phyloP scores from a whole-genome alignment of 2,113 vertebrate genomes.

The Octodon degus region DNA sequence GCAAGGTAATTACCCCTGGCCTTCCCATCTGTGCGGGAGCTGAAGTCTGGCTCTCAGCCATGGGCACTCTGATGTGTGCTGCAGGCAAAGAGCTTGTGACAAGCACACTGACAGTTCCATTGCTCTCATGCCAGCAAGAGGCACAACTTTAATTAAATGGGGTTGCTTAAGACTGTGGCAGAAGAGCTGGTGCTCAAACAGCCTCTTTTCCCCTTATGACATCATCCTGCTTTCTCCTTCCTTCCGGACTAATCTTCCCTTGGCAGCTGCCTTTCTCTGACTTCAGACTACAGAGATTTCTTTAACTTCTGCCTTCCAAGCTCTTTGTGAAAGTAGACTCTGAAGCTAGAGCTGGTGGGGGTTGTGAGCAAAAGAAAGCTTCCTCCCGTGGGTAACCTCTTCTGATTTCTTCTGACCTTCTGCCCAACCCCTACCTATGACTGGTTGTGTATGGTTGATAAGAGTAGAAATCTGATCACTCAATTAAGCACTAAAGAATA shows the following conservation, averaged over 20 bases:
- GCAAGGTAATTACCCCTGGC: constrained; percentile 76
- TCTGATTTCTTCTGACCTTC: constrained; percentile 11
- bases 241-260: constrained; percentile 11
- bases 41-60: constrained; percentile 71
- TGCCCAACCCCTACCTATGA: not conserved
- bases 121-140: constrained; percentile 75
- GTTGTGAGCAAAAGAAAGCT: constrained; percentile 13
- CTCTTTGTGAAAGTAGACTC: constrained; percentile 62
- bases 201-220: constrained; percentile 54
- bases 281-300: constrained; percentile 60
- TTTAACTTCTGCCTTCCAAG: constrained; percentile 70
- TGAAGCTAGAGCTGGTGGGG: not conserved
- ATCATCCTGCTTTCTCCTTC: constrained; percentile 53
- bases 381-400: constrained; percentile 7
- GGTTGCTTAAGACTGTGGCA: constrained; percentile 75
- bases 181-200: constrained; percentile 69
- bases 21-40: constrained; percentile 79
- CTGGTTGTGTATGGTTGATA: not conserved
- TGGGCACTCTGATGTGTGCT: constrained; percentile 63
- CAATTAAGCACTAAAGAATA: not conserved
- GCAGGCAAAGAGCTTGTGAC: constrained; percentile 78
- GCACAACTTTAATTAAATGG: constrained; percentile 83
- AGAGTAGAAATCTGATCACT: not conserved
- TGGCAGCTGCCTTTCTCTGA: constrained; percentile 63
- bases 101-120: constrained; percentile 80